Conservation (phyloP, 1,140 invertebrate genomes). For the Lordiphosa stackelbergi region DNA sequence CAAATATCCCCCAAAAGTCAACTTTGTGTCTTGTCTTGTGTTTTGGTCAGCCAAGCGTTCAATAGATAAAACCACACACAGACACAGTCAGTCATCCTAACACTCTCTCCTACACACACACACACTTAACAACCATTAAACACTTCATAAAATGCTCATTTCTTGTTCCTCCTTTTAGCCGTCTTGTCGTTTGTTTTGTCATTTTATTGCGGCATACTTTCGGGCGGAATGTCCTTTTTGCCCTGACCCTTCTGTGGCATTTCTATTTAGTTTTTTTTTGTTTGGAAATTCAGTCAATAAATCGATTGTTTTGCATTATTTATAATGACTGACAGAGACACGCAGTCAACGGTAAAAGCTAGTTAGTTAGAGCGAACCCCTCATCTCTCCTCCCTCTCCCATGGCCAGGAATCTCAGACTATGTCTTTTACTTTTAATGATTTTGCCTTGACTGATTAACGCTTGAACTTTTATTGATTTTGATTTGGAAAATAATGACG, state of each 20-base stretch:
- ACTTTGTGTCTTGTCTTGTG: constrained; percentile 19
- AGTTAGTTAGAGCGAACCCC: constrained; percentile 24
- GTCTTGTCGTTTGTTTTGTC: constrained; percentile 55
- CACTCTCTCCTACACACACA: constrained; percentile 23
- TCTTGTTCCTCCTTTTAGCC: constrained; percentile 38
- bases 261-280: constrained; percentile 27
- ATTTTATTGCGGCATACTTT: constrained; percentile 63
- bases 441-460: constrained; percentile 49
- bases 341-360: constrained; percentile 31
- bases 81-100: constrained; percentile 13
- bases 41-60: constrained; percentile 59
- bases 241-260: constrained; percentile 7
- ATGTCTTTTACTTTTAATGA: constrained; percentile 44
- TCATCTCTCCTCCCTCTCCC: constrained; percentile 1
- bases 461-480: constrained; percentile 56
- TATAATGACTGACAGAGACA: constrained; percentile 49
- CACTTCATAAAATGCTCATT: constrained; percentile 73
- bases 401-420: background rate
- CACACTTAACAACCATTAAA: constrained; percentile 71
- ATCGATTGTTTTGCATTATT: constrained; percentile 68
- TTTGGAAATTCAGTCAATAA: constrained; percentile 64
- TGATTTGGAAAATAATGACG: constrained; percentile 1
- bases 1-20: background rate
- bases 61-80: constrained; percentile 56
- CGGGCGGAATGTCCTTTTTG: constrained; percentile 23